Evolutionary conservation across 2,888 invertebrate genomes (phyloP).

Genomic region (Dryadula phaetusa): DNA sequence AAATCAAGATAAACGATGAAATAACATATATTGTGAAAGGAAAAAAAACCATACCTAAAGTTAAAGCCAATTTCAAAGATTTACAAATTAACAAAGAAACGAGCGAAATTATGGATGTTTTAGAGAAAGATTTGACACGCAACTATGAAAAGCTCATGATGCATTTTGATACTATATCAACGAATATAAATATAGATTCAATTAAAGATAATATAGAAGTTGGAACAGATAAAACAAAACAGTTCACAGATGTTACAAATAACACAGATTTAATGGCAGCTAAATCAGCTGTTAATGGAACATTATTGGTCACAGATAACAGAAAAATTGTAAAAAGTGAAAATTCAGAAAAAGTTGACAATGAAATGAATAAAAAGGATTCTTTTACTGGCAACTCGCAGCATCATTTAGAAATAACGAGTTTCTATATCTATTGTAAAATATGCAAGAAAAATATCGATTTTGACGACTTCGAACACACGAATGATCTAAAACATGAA

Average conservation of each 20-base stretch:
- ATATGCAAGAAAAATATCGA: constrained; percentile 13
- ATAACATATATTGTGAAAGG: background rate
- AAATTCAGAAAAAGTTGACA: background rate
- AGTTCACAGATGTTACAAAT: background rate
- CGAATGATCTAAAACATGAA: constrained; percentile 2
- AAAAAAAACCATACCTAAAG: background rate
- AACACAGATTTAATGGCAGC: background rate
- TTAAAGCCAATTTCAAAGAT: background rate
- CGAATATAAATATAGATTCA: no score
- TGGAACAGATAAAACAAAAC: background rate
- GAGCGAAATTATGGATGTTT: background rate
- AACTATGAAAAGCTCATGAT: background rate
- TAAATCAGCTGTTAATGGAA: background rate
- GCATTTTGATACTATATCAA: background rate
- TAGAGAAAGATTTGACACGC: background rate
- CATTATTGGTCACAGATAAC: background rate
- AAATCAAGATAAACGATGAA: background rate
- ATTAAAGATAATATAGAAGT: background rate
- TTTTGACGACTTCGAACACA: background rate
- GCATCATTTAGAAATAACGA: constrained; percentile 8
- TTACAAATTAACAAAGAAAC: background rate
- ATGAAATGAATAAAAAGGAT: background rate
- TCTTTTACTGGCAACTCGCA: background rate
- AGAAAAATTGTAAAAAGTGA: constrained; percentile 1
- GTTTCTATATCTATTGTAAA: constrained; percentile 1